Evolutionary conservation across 2,113 vertebrate genomes (phyloP).

Genomic region (Drymodes brunneopygia): DNA sequence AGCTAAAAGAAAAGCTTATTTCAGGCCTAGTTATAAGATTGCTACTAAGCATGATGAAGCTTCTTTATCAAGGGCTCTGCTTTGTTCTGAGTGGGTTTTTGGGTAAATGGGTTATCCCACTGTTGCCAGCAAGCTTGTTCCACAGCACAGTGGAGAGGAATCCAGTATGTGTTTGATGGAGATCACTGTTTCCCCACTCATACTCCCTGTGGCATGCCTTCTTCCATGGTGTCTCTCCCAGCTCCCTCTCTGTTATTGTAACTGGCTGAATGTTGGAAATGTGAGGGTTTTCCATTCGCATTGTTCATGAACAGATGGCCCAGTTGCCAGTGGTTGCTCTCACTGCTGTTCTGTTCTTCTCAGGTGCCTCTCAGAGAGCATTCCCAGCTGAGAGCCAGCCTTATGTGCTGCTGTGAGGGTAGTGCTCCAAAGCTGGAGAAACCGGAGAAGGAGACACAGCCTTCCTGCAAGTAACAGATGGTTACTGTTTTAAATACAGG

Average conservation of each 20-base stretch:
- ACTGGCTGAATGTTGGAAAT: neutral
- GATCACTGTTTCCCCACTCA: neutral
- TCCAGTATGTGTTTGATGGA: neutral
- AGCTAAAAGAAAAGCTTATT: neutral
- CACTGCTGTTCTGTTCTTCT: neutral
- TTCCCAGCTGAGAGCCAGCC: slow-evolving; percentile 8
- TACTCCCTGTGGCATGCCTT: neutral
- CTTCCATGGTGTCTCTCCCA: neutral
- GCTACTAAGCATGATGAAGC: neutral
- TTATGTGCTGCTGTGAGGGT: neutral
- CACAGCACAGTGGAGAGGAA: neutral
- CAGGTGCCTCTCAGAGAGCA: neutral
- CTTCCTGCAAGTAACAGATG: slow-evolving; percentile 71
- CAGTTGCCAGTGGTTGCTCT: neutral
- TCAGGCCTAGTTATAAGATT: neutral
- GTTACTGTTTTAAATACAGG: slow-evolving; percentile 71
- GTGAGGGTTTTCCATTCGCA: neutral
- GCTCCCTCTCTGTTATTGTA: neutral
- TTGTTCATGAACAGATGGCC: neutral
- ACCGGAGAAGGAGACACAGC: slow-evolving; percentile 60
- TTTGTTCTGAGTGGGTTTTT: neutral
- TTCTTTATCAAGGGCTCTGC: neutral
- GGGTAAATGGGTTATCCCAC: neutral
- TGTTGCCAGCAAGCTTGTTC: neutral
- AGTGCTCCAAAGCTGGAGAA: slow-evolving; percentile 30